phyloP scores from a whole-genome alignment of 2,113 vertebrate genomes.

The Ammodramus savannarum region DNA sequence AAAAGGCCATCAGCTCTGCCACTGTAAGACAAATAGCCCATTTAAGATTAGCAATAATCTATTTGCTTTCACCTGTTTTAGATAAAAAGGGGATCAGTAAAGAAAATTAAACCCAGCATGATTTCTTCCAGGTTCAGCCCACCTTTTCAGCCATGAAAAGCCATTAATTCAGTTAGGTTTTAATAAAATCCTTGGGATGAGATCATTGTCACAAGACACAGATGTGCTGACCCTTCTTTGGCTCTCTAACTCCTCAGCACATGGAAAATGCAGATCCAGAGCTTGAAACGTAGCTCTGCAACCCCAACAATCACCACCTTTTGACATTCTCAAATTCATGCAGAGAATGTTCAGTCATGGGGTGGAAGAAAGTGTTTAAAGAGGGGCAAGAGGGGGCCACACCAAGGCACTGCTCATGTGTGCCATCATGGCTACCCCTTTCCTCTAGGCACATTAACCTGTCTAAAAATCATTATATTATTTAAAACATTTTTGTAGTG shows the following conservation, averaged over 20 bases:
- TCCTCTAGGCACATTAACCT: background rate
- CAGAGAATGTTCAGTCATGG: background rate
- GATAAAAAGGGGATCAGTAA: background rate
- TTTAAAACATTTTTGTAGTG: no score
- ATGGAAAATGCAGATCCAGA: fast-evolving
- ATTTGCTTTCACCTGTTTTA: background rate
- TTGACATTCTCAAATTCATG: background rate
- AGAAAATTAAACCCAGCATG: background rate
- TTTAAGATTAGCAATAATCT: constrained; percentile 5
- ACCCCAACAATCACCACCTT: background rate
- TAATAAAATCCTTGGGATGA: background rate
- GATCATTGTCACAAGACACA: background rate
- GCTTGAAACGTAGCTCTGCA: background rate
- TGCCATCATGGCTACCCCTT: background rate
- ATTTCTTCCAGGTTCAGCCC: background rate
- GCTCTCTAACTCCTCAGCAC: background rate
- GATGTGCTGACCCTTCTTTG: background rate
- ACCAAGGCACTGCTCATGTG: fast-evolving
- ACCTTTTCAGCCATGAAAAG: background rate
- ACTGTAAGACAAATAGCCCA: background rate
- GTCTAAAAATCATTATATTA: no score
- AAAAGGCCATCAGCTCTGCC: background rate
- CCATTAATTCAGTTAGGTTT: background rate
- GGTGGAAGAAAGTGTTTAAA: background rate
- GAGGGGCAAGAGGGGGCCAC: background rate